Evolutionary conservation across 1,140 invertebrate species (phyloP).

Genomic region (Trypoxylus dichotomus): DNA sequence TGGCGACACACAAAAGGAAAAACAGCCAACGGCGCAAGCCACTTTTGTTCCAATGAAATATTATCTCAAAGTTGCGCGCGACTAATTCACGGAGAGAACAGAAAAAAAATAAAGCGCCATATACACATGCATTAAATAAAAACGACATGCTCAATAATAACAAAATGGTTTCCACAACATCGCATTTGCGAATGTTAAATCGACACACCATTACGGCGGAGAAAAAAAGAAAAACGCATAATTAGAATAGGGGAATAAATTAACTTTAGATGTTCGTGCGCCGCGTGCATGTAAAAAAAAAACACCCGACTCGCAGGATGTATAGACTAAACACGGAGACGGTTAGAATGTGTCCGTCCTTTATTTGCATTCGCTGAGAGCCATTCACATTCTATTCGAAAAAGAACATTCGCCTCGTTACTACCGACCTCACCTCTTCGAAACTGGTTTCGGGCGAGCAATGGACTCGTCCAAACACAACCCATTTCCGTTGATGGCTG

Average conservation of each 20-base stretch:
- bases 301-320: neutral
- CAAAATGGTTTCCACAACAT: conserved; percentile 7
- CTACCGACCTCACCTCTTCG: conserved; percentile 15
- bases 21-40: conserved; percentile 23
- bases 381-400: neutral
- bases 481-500: conserved; percentile 28
- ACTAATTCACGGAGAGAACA: neutral
- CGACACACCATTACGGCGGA: neutral
- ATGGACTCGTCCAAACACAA: conserved; percentile 26
- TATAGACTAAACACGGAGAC: neutral
- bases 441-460: neutral
- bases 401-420: neutral
- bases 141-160: conserved; percentile 3
- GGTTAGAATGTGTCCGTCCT: neutral
- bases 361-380: too few relatives aligned
- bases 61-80: conserved; percentile 16
- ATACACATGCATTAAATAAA: neutral
- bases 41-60: conserved; percentile 11
- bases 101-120: conserved; percentile 16
- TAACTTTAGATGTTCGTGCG: neutral
- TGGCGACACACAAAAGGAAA: neutral
- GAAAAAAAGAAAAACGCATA: neutral
- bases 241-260: conserved; percentile 17
- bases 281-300: neutral
- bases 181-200: conserved; percentile 2